Evolutionary conservation across 2,113 vertebrate species (phyloP), one percentile per base, ranked within the genome.

Genomic region (Puntigrus tetrazona): DNA sequence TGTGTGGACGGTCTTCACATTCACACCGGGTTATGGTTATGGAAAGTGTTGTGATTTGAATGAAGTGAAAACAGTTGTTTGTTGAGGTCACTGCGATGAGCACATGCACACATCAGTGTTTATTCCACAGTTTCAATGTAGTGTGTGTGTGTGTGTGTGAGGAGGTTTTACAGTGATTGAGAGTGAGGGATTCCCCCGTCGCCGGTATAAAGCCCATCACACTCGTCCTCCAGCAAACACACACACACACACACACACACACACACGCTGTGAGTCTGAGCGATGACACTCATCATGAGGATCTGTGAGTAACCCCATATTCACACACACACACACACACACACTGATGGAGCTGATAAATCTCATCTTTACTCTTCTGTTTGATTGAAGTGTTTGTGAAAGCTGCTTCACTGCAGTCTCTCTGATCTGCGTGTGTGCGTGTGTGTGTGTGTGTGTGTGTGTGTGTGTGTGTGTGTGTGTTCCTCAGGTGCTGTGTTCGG

Each of bases 201-300:
- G 2, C 59, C n/a, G 13, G 10, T 59, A 38, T 74, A 78, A 78
- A 78, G 47, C 29, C 36, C n/a, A 16, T 73, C 11, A 27, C 11
- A 45, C 38, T 43, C 22, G 2, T 7, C 0, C n/a, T 29, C 52
- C 52, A 50, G 43, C 70, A 74, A n/a, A 57, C 75, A 77, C 47
- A 57, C 31, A 78, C 50, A 25, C 34, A 38, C 31, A 27, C 4
- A 25, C 38, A 57, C 75, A 77, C 47, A 57, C 31, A 78, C 50
- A 25, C 34, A 38, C 31, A 27, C 4, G 14, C 38, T n/a, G n/a
- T 0, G 34, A 74, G 5, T 16, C 75, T 38, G 29, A 78, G 45
- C 36, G 25, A 50, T 7, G 18, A 52, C 50, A 78, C 50, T 57
- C 75, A 78, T 34, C 75, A 78, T 78, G 75, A 78, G 36, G 75